Evolutionary conservation across 2,888 invertebrate genomes (phyloP).

Genomic region (Synanthedon tipuliformis): DNA sequence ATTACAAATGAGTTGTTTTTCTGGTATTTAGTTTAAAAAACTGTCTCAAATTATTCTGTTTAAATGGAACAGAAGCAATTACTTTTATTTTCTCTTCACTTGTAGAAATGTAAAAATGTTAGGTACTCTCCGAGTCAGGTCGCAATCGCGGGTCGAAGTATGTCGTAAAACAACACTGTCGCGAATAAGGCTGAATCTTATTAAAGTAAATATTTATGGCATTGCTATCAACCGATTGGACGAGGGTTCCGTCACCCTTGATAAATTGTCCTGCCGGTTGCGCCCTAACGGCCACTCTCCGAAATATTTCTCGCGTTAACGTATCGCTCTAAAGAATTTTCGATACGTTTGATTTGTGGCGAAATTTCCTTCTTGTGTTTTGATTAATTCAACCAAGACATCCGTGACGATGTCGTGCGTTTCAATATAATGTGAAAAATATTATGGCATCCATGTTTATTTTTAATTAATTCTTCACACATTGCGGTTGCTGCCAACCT

Average conservation of each 20-base stretch:
- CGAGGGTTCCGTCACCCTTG: slow-evolving; percentile 60
- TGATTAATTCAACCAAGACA: slow-evolving; percentile 23
- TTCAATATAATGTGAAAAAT: too few species aligned
- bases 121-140: slow-evolving; percentile 44
- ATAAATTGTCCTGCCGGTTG: slow-evolving; percentile 62
- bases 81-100: not conserved
- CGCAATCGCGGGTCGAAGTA: slow-evolving; percentile 51
- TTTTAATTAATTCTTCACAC: too few species aligned
- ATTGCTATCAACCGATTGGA: slow-evolving; percentile 66
- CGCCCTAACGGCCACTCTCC: slow-evolving; percentile 48
- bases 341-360: slow-evolving; percentile 53
- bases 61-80: not conserved
- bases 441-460: too few species aligned
- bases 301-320: slow-evolving; percentile 51
- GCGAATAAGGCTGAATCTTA: slow-evolving; percentile 66
- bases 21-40: not conserved
- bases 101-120: slow-evolving; percentile 31
- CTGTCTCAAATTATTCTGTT: not conserved
- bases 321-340: slow-evolving; percentile 47
- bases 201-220: slow-evolving; percentile 71
- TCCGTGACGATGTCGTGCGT: too few species aligned
- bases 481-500: too few species aligned
- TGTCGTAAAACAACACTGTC: slow-evolving; percentile 58
- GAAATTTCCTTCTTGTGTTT: slow-evolving; percentile 47
- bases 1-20: too few species aligned